Conservation (phyloP, 2,113 vertebrate genomes). For the Erinaceus europaeus region DNA sequence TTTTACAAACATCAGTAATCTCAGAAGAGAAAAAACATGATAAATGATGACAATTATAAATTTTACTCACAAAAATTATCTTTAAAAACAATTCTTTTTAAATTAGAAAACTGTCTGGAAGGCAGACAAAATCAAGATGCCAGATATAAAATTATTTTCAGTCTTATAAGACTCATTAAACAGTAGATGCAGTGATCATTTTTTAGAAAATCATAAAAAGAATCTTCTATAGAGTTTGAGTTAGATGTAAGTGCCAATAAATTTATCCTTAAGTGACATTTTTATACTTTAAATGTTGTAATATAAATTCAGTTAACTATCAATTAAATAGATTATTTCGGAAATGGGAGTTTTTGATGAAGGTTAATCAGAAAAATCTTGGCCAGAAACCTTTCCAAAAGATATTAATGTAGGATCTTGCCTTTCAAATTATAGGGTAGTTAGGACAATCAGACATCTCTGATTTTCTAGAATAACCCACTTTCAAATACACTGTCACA, state of each 20-base stretch:
- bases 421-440: constrained; percentile 54
- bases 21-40: not conserved
- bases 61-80: constrained; percentile 2
- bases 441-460: constrained; percentile 46
- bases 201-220: constrained; percentile 31
- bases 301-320: constrained; percentile 74
- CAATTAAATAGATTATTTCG: constrained; percentile 68
- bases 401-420: constrained; percentile 57
- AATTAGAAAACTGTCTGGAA: not conserved
- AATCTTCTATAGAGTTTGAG: constrained; percentile 40
- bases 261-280: constrained; percentile 63
- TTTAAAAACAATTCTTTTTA: constrained; percentile 24
- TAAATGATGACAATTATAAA: not conserved
- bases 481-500: constrained; percentile 42
- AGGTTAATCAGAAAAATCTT: constrained; percentile 68
- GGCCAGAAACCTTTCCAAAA: constrained; percentile 55
- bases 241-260: constrained; percentile 57
- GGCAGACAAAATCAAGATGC: not conserved
- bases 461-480: constrained; percentile 62
- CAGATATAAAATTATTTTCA: not conserved
- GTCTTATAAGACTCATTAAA: not conserved
- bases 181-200: not conserved
- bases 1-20: not conserved
- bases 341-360: constrained; percentile 64
- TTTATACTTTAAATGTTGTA: constrained; percentile 70